These are phyloP conservation scores for Ctenoplectra terminalis DNA, from an alignment of 1,140 invertebrate genomes.

Conservation along the genomic window DNA sequence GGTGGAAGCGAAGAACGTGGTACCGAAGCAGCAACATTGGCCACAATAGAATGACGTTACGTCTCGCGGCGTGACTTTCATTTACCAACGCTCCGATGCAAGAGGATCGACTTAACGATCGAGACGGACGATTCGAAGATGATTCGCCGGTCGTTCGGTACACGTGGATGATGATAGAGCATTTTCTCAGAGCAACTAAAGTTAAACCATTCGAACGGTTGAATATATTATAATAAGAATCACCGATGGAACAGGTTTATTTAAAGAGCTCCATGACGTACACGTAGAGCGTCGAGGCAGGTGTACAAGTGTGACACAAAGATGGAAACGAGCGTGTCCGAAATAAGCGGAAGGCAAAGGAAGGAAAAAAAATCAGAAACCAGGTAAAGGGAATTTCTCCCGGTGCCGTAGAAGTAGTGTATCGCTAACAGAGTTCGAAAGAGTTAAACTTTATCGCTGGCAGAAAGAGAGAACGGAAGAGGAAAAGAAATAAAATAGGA, in stretches of 20 bases:
- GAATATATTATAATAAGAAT: background rate
- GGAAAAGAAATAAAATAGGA: background rate
- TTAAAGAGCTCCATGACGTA: no score
- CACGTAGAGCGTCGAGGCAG: background rate
- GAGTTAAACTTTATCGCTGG: slow-evolving; percentile 68
- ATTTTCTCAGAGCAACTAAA: background rate
- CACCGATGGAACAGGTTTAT: no score
- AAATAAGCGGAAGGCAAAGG: slow-evolving; percentile 24
- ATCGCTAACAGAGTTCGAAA: slow-evolving; percentile 68
- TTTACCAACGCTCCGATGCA: background rate
- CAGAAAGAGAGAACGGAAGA: slow-evolving; percentile 11
- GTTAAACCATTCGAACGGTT: slow-evolving; percentile 3
- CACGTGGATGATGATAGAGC: slow-evolving; percentile 13
- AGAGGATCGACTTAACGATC: slow-evolving; percentile 55
- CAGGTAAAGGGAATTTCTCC: slow-evolving; percentile 65
- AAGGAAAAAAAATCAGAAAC: slow-evolving; percentile 47
- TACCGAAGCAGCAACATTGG: slow-evolving; percentile 1
- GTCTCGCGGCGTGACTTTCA: slow-evolving; percentile 47
- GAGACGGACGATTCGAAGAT: slow-evolving; percentile 24
- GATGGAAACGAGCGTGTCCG: background rate
- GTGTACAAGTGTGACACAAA: background rate
- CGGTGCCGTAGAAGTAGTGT: slow-evolving; percentile 46
- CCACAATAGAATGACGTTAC: slow-evolving; percentile 52
- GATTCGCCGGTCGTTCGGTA: slow-evolving; percentile 38
- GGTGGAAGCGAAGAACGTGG: background rate